Base-by-base conservation (phyloP, 2,888 invertebrate species). In the Alitta virens region DNA sequence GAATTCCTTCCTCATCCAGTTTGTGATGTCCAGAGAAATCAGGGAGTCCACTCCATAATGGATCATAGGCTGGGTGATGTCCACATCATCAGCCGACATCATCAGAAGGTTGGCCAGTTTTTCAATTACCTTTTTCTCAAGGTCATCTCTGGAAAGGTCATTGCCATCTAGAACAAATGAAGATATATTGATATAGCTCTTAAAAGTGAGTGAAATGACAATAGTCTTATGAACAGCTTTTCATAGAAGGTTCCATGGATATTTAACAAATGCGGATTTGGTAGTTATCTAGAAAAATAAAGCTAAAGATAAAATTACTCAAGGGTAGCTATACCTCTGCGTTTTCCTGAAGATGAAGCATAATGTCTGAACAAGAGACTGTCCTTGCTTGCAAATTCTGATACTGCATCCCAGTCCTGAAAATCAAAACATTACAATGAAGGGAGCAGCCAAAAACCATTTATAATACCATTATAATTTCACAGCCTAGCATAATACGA, bases 1-100 rank as follows among this genome's bases (percentile, higher is more conserved):
- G 56, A 56, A 56, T 24, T 56, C 56, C 56, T 56, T 56, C 56
- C 56, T 56, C 16, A 56, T 38, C 56, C 56, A 56, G 56, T 56
- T 56, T 38, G 56, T 56, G 2, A 56, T 42, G 43, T 56, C 56
- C 42, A 56, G 56, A 25, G 56, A 56, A 25, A 56, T 56, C 2
- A 56, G 56, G 24, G 56, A 56, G 43, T 56, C 56, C 43, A 56
- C 56, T 23, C 56, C 56, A 18, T 56, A 56, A 16, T 24, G 42
- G 9, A 56, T 42, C 56, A 56, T 56, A 18, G 56, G 56, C 16
- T 56, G 56, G 23, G 18, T 43, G 14, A 18, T 23, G 24, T 56
- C 43, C 12, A 56, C 42, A n/a, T 56, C 56, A 24, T 56, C 56
- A 43, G 56, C 42, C 2, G 56, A 21, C 56, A 56, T 56, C 56